Evolutionary conservation across 2,797 vertebrate genomes (phyloP).

Genomic region (Hemibagrus guttatus): DNA sequence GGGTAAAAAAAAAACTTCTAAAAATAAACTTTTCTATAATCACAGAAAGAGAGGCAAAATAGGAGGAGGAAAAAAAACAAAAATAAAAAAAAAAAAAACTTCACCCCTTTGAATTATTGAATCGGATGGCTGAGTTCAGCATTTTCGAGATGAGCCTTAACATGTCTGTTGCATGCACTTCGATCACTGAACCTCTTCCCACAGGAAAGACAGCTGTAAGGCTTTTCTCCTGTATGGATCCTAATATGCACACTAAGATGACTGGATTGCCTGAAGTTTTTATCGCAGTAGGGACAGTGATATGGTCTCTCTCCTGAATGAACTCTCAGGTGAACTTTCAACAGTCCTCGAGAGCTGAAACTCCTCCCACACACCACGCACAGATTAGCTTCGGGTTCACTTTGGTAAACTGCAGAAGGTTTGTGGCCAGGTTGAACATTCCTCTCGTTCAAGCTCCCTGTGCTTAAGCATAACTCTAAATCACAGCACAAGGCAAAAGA

Average conservation of each 20-base stretch:
- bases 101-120: neutral
- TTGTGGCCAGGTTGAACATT: constrained; percentile 41
- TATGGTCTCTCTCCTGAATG: constrained; percentile 58
- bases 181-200: constrained; percentile 55
- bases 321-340: constrained; percentile 55
- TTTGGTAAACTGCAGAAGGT: constrained; percentile 28
- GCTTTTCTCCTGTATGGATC: constrained; percentile 58
- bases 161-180: constrained; percentile 54
- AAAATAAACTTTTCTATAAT: neutral
- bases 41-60: neutral
- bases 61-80: neutral
- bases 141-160: constrained; percentile 51
- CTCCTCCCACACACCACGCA: constrained; percentile 46
- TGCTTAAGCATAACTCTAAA: constrained; percentile 37
- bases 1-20: neutral
- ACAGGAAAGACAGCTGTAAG: constrained; percentile 53
- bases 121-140: neutral
- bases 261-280: constrained; percentile 56
- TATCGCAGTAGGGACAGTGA: constrained; percentile 54
- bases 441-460: constrained; percentile 29
- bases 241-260: constrained; percentile 54
- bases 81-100: neutral
- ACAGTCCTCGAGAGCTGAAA: constrained; percentile 48
- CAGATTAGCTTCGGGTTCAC: constrained; percentile 24
- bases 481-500: constrained; percentile 20